A percentile compares a stretch with the other conserved stretches of the same genome.
These are phyloP conservation scores for Panulirus ornatus DNA, from an alignment of 1,140 invertebrate species.

Conservation along the genomic window DNA sequence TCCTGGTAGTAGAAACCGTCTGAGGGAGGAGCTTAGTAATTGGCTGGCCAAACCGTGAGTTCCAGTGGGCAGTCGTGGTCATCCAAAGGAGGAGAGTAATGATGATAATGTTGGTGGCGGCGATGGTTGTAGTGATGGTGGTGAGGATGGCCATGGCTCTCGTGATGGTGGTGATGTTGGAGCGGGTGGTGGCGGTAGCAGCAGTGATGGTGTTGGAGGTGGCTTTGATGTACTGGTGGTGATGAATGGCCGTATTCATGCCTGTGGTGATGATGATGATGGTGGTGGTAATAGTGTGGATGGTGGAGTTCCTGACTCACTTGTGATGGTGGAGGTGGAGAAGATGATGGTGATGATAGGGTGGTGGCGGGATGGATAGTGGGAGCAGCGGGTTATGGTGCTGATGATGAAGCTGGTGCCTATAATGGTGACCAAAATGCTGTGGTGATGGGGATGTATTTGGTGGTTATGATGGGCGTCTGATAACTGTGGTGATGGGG, in stretches of 20 bases:
- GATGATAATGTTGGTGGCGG: slow-evolving; percentile 3
- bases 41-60: slow-evolving; percentile 31
- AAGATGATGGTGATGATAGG: slow-evolving; percentile 3
- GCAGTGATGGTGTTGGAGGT: neutral
- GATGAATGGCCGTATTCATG: neutral
- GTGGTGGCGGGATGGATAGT: neutral
- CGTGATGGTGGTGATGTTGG: slow-evolving; percentile 9
- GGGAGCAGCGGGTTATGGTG: neutral
- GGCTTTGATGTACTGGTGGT: neutral
- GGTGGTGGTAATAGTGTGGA: neutral
- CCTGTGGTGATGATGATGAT: neutral
- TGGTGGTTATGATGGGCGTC: too few relatives aligned
- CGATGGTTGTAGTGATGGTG: slow-evolving; percentile 14
- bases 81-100: slow-evolving; percentile 11
- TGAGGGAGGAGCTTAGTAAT: slow-evolving; percentile 19
- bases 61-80: slow-evolving; percentile 15
- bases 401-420: neutral
- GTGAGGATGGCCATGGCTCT: neutral
- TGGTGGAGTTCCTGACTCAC: neutral
- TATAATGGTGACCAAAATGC: neutral
- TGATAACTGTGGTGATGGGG: too few relatives aligned
- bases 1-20: neutral
- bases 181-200: neutral
- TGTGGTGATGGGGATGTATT: too few relatives aligned
- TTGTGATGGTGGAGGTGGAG: neutral